A percentile compares a stretch with the other conserved stretches of the same genome.
Evolutionary conservation across 2,888 invertebrate species (phyloP).

Genomic region (Coenonympha glycerion): DNA sequence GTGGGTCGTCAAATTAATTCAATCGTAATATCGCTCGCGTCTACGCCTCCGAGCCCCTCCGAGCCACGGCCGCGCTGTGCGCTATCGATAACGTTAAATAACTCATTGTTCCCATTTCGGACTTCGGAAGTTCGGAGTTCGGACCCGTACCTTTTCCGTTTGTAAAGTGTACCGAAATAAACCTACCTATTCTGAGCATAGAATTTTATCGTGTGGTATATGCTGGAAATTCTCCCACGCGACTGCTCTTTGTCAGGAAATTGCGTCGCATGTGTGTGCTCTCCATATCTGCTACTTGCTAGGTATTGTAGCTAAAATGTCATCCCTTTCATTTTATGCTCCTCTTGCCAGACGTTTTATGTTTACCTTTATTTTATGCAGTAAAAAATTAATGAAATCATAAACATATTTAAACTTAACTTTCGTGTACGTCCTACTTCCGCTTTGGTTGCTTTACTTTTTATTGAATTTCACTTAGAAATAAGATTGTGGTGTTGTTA

Average conservation of each 20-base stretch:
- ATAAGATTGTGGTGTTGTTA: no score
- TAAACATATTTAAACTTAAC: no score
- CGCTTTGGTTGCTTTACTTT: no score
- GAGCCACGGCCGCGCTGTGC: slow-evolving; percentile 66
- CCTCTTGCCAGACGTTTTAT: not conserved
- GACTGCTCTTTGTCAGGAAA: slow-evolving; percentile 25
- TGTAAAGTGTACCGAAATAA: no score
- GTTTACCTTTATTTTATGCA: no score
- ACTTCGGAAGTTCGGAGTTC: slow-evolving; percentile 36
- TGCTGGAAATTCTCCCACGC: slow-evolving; percentile 45
- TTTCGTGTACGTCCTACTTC: no score
- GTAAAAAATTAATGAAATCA: no score
- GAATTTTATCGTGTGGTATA: slow-evolving; percentile 34
- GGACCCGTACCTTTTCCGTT: slow-evolving; percentile 27
- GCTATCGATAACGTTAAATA: slow-evolving; percentile 57
- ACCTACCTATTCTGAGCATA: slow-evolving; percentile 26
- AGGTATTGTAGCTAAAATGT: not conserved
- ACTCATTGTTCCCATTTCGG: slow-evolving; percentile 44
- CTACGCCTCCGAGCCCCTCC: slow-evolving; percentile 32
- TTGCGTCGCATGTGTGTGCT: slow-evolving; percentile 25
- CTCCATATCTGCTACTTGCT: no score
- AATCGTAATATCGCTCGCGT: slow-evolving; percentile 40
- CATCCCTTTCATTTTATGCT: not conserved
- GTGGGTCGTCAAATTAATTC: slow-evolving; percentile 48
- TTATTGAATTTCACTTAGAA: no score